Conservation (phyloP, 2,888 invertebrate species). For the Lycocerus yunnanus region DNA sequence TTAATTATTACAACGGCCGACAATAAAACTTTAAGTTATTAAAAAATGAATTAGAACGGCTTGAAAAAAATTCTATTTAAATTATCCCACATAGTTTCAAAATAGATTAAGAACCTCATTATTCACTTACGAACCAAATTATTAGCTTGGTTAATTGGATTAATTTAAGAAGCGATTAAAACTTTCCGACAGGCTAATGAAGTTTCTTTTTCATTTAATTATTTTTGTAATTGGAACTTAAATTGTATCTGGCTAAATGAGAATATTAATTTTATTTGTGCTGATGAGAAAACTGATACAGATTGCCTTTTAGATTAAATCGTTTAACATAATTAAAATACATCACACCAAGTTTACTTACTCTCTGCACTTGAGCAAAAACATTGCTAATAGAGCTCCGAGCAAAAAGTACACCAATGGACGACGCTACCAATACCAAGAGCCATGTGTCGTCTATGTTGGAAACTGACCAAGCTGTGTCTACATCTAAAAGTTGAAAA, state of each 20-base stretch:
- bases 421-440: constrained; percentile 76
- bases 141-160: not conserved
- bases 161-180: not conserved
- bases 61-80: not conserved
- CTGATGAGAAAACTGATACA: not conserved
- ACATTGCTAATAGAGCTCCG: constrained; percentile 76
- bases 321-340: not conserved
- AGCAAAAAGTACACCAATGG: constrained; percentile 79
- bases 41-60: not conserved
- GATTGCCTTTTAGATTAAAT: not conserved
- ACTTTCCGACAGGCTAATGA: not conserved
- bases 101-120: not conserved
- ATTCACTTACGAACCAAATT: not conserved
- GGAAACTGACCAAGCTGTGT: constrained; percentile 65
- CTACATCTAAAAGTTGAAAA: constrained; percentile 45
- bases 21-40: no score
- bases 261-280: not conserved
- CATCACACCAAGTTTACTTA: constrained; percentile 57
- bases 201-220: not conserved
- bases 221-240: not conserved
- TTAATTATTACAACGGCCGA: no score
- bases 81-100: not conserved
- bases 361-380: constrained; percentile 84
- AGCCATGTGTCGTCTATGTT: constrained; percentile 83
- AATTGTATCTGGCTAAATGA: not conserved